phyloP scores from a whole-genome alignment of 2,888 invertebrate species.

The Lacanobia wlatinum region DNA sequence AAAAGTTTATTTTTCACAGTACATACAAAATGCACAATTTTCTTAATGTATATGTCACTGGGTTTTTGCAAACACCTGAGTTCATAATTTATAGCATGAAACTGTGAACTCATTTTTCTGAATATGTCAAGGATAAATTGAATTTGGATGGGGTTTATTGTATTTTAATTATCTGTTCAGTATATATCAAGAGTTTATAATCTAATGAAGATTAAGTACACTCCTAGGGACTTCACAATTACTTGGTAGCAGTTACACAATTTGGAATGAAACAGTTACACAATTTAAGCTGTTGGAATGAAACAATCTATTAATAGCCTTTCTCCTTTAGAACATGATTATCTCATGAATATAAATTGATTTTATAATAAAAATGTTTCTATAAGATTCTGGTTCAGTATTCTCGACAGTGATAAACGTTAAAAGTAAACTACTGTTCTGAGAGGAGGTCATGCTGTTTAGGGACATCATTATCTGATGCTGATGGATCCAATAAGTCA shows the following conservation, averaged over 20 bases:
- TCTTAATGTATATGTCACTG: neutral
- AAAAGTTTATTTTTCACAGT: neutral
- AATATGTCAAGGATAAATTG: too few species aligned
- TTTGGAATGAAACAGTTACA: too few species aligned
- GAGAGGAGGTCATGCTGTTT: neutral
- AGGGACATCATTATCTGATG: neutral
- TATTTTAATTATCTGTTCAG: too few species aligned
- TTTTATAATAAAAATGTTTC: slow-evolving; percentile 6
- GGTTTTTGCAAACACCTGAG: too few species aligned
- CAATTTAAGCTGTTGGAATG: too few species aligned
- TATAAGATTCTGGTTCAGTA: neutral
- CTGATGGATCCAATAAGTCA: neutral
- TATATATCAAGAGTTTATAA: too few species aligned
- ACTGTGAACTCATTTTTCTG: too few species aligned
- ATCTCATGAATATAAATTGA: slow-evolving; percentile 2
- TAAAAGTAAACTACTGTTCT: neutral
- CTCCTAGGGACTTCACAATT: too few species aligned
- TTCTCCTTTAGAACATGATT: too few species aligned
- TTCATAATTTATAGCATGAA: too few species aligned
- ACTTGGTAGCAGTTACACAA: neutral
- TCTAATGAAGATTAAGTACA: too few species aligned
- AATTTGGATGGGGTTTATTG: too few species aligned
- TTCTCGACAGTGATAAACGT: neutral
- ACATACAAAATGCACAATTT: neutral
- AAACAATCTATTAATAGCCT: neutral